phyloP scores from a whole-genome alignment of 2,888 invertebrate genomes.

The Pristionchus fissidentatus region DNA sequence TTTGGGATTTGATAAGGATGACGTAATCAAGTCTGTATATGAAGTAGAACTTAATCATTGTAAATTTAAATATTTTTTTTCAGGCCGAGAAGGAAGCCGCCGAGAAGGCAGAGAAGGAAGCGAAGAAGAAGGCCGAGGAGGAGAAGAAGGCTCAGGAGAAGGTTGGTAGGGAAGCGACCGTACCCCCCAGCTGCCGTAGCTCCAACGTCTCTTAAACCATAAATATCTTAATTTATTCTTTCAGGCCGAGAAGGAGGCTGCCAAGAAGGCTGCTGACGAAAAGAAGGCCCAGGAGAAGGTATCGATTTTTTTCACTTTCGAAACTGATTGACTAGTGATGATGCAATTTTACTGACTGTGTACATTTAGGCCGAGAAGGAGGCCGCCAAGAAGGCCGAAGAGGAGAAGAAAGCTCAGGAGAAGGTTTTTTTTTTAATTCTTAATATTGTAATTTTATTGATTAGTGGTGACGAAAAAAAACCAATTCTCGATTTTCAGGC shows the following conservation, averaged over 20 bases:
- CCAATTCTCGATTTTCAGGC: background rate
- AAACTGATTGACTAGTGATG: background rate
- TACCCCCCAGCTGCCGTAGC: too few relatives aligned
- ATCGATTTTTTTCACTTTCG: background rate
- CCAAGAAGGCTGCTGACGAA: background rate
- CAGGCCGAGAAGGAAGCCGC: conserved; percentile 37
- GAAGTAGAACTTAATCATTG: too few relatives aligned
- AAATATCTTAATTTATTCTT: too few relatives aligned
- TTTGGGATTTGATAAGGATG: too few relatives aligned
- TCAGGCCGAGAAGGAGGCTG: conserved; percentile 33
- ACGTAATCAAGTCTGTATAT: too few relatives aligned
- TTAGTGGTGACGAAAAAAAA: background rate
- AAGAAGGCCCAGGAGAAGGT: background rate
- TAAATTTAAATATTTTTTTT: background rate
- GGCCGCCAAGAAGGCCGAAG: conserved; percentile 52
- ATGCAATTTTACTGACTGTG: background rate
- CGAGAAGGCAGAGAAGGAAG: conserved; percentile 39
- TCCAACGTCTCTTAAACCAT: too few relatives aligned
- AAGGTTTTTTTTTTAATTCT: conserved; percentile 34
- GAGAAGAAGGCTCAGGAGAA: conserved; percentile 42
- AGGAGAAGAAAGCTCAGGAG: conserved; percentile 53
- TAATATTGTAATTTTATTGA: background rate
- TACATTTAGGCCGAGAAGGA: conserved; percentile 44
- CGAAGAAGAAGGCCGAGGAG: conserved; percentile 54
- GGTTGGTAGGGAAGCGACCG: background rate